phyloP scores from a whole-genome alignment of 2,113 vertebrate species.

The Taurulus bubalis region DNA sequence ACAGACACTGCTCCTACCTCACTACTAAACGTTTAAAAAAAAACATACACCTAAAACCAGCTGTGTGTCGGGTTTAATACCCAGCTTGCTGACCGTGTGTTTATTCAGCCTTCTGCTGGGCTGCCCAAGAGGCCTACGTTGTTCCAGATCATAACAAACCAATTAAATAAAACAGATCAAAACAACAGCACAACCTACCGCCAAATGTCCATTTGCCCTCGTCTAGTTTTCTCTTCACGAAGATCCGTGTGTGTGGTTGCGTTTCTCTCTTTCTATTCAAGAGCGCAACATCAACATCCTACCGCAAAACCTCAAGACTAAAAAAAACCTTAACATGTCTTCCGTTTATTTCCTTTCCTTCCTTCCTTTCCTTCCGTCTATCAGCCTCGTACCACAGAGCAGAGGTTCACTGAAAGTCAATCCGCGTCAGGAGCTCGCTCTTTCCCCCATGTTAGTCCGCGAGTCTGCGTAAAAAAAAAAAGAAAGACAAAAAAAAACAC shows the following conservation, averaged over 20 bases:
- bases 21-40: conserved; percentile 5
- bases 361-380: conserved; percentile 66
- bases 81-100: conserved; percentile 59
- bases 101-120: conserved; percentile 61
- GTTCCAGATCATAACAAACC: conserved; percentile 68
- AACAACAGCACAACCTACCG: conserved; percentile 57
- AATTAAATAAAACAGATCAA: too few relatives aligned
- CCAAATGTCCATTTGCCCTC: conserved; percentile 49
- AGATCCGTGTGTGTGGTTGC: conserved; percentile 22
- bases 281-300: conserved; percentile 71
- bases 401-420: conserved; percentile 75
- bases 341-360: conserved; percentile 70
- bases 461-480: conserved; percentile 51
- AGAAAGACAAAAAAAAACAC: conserved; percentile 6
- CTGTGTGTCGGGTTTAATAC: conserved; percentile 20
- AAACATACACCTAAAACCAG: conserved; percentile 14
- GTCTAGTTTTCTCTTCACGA: conserved; percentile 13
- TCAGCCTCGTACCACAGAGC: conserved; percentile 60
- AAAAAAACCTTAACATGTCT: conserved; percentile 72
- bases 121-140: conserved; percentile 65
- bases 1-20: not conserved
- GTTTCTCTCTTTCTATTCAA: conserved; percentile 18
- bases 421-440: conserved; percentile 71
- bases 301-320: conserved; percentile 76
- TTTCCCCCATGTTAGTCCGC: conserved; percentile 79